These are phyloP conservation scores for Cebus imitator DNA, from an alignment of 2,113 vertebrate genomes.

Conservation along the genomic window DNA sequence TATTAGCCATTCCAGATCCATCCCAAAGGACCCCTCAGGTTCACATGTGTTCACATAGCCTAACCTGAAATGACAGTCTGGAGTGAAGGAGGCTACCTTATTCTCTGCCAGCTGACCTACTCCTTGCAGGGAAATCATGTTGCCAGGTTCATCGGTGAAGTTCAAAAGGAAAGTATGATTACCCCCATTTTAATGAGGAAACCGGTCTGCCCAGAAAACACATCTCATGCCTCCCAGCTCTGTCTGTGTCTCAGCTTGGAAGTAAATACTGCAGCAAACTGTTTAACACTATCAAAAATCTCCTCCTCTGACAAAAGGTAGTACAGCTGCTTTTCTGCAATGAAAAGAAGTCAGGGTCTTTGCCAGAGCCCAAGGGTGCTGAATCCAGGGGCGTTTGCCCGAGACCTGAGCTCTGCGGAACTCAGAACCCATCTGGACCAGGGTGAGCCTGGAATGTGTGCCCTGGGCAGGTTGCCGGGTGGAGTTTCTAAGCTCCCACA, in stretches of 20 bases:
- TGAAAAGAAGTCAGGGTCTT: not conserved
- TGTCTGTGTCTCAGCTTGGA: not conserved
- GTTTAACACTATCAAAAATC: not conserved
- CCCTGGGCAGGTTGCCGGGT: fast-evolving
- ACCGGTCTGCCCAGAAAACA: not conserved
- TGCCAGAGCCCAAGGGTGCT: fast-evolving
- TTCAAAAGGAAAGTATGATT: not conserved
- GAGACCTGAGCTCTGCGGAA: not conserved
- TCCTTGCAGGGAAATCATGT: not conserved
- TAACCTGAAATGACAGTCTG: not conserved
- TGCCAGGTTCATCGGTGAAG: not conserved
- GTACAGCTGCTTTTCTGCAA: not conserved
- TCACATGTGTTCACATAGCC: not conserved
- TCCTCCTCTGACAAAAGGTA: not conserved
- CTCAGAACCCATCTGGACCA: fast-evolving
- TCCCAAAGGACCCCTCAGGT: not conserved
- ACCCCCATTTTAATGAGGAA: not conserved
- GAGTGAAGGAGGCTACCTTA: not conserved
- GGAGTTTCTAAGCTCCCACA: not conserved
- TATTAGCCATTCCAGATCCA: not conserved
- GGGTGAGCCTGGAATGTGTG: too few relatives aligned
- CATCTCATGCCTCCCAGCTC: not conserved
- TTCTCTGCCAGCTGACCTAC: too few relatives aligned
- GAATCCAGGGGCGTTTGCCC: not conserved
- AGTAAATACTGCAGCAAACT: not conserved